Evolutionary conservation across 2,888 invertebrate species (phyloP).

Genomic region (Tinea trinotella): DNA sequence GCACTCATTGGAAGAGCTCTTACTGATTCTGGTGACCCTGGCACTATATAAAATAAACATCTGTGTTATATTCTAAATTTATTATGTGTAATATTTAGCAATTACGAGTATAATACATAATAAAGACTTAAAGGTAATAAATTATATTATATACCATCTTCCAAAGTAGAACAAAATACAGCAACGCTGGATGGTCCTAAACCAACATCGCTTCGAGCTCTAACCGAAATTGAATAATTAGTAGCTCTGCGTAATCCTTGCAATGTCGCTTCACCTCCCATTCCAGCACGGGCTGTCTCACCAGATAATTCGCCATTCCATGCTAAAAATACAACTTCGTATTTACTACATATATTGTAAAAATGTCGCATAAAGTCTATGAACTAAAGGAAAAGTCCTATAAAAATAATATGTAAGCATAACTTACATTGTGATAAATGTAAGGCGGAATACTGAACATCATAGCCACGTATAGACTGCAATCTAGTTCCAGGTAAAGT

Average conservation of each 20-base stretch:
- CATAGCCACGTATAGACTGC: conserved; percentile 76
- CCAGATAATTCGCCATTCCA: conserved; percentile 27
- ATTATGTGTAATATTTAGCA: no score
- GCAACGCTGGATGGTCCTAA: conserved; percentile 81
- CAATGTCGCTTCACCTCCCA: conserved; percentile 74
- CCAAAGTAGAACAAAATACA: conserved; percentile 81
- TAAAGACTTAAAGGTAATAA: not conserved
- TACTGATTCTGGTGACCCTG: conserved; percentile 81
- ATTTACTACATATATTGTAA: no score
- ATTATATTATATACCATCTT: conserved; percentile 74
- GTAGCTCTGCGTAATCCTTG: conserved; percentile 83
- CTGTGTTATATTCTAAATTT: not conserved
- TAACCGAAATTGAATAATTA: conserved; percentile 86
- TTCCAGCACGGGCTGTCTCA: conserved; percentile 25
- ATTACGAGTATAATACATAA: not conserved
- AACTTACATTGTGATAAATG: conserved; percentile 34
- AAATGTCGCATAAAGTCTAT: no score
- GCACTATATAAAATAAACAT: conserved; percentile 67
- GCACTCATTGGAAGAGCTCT: conserved; percentile 83
- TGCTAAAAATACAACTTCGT: no score
- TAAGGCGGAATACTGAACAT: conserved; percentile 79
- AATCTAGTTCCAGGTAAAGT: conserved; percentile 73
- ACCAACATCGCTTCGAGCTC: conserved; percentile 84
- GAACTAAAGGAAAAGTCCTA: not conserved
- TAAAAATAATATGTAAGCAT: not conserved